A percentile compares a stretch with the other conserved stretches of the same genome.
phyloP scores from a whole-genome alignment of 1,140 invertebrate species.

The Bombus ignitus region DNA sequence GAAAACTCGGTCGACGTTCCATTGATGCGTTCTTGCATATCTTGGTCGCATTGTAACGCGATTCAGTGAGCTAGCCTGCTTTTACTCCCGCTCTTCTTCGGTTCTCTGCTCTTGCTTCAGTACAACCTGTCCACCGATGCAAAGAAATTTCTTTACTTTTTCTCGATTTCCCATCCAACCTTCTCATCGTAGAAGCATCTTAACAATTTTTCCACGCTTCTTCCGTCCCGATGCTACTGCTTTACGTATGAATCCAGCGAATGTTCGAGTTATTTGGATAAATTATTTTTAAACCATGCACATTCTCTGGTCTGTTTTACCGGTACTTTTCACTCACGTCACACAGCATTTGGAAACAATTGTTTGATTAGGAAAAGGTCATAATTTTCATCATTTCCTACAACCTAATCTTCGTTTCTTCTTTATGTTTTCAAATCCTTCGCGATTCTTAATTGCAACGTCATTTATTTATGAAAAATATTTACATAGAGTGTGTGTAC shows the following conservation, averaged over 20 bases:
- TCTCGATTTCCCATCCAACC: background rate
- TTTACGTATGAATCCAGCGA: no score
- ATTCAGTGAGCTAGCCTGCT: background rate
- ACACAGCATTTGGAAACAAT: background rate
- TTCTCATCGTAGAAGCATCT: background rate
- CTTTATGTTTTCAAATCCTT: background rate
- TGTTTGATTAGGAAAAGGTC: background rate
- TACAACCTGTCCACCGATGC: background rate
- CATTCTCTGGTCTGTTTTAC: background rate
- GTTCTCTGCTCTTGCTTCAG: background rate
- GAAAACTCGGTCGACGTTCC: conserved; percentile 24
- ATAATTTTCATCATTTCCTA: background rate
- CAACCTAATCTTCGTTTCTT: background rate
- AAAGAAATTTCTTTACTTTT: conserved; percentile 6
- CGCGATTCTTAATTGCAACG: no score
- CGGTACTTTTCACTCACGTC: no score
- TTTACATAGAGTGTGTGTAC: no score
- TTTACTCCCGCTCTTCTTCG: background rate
- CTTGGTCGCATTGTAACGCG: conserved; percentile 18
- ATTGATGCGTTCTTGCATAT: conserved; percentile 31
- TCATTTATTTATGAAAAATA: no score
- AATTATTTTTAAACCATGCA: background rate
- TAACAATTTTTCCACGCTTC: background rate
- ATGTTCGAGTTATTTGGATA: background rate
- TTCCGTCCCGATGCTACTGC: background rate